Evolutionary conservation across 2,888 invertebrate genomes (phyloP).

Genomic region (Dermolepida albohirtum): DNA sequence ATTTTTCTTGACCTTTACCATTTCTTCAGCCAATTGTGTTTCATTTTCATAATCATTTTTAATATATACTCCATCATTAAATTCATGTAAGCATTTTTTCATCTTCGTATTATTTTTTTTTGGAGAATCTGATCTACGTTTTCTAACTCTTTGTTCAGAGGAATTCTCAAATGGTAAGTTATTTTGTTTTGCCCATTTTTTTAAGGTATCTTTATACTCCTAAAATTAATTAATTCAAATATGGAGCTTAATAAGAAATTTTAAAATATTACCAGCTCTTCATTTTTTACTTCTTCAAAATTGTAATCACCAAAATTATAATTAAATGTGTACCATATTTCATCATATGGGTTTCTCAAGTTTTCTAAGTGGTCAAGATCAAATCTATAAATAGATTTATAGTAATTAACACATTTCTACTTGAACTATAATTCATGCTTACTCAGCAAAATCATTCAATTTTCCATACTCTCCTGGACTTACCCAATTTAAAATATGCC

Average conservation of each 20-base stretch:
- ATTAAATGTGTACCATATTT: slow-evolving; percentile 33
- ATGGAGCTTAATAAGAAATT: neutral
- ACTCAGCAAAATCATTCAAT: slow-evolving; percentile 35
- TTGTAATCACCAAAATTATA: slow-evolving; percentile 18
- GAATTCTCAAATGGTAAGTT: slow-evolving; percentile 1
- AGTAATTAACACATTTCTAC: neutral
- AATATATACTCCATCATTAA: neutral
- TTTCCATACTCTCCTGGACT: slow-evolving; percentile 40
- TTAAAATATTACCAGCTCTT: slow-evolving; percentile 22
- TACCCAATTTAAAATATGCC: slow-evolving; percentile 42
- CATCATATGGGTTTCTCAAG: slow-evolving; percentile 39
- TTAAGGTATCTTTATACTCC: slow-evolving; percentile 22
- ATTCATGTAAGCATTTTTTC: neutral
- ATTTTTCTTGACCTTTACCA: neutral
- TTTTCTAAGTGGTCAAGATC: slow-evolving; percentile 35
- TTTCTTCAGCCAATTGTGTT: slow-evolving; percentile 5
- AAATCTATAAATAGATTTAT: slow-evolving; percentile 16
- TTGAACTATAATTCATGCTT: neutral
- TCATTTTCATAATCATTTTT: slow-evolving; percentile 9
- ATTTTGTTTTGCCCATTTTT: slow-evolving; percentile 19
- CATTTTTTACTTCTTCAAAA: slow-evolving; percentile 7
- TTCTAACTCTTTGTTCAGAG: neutral
- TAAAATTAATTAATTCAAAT: slow-evolving; percentile 16
- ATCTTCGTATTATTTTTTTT: slow-evolving; percentile 1
- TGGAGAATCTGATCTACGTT: slow-evolving; percentile 8